These are phyloP conservation scores for Malaclemys terrapin DNA, from an alignment of 2,113 vertebrate genomes.

Conservation along the genomic window DNA sequence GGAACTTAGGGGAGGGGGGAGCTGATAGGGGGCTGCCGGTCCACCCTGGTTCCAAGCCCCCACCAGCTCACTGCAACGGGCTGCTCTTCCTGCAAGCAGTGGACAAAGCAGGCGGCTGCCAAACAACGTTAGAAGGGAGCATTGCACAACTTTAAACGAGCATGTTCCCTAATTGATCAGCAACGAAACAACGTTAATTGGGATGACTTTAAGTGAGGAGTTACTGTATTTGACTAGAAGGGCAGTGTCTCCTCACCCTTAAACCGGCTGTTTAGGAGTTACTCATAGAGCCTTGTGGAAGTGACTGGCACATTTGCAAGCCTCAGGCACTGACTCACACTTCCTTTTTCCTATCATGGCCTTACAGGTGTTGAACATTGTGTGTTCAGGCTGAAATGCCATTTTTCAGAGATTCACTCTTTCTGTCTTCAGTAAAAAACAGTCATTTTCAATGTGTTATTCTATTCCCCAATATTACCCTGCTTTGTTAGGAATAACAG, in stretches of 20 bases:
- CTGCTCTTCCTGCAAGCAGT: too few relatives aligned
- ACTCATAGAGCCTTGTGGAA: background rate
- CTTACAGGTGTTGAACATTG: rapidly evolving
- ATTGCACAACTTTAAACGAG: too few relatives aligned
- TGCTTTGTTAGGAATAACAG: background rate
- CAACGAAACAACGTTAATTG: too few relatives aligned
- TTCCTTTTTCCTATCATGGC: background rate
- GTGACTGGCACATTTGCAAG: background rate
- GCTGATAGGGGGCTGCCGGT: too few relatives aligned
- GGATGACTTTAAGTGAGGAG: too few relatives aligned
- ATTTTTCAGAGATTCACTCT: background rate
- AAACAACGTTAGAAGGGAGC: too few relatives aligned
- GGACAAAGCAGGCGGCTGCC: too few relatives aligned
- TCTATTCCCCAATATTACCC: background rate
- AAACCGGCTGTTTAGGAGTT: background rate
- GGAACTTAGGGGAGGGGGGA: too few relatives aligned
- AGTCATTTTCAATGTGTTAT: background rate
- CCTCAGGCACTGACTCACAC: rapidly evolving
- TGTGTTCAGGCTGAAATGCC: background rate
- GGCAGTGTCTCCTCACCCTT: background rate
- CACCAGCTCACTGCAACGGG: too few relatives aligned
- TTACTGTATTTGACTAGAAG: background rate
- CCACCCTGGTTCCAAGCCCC: too few relatives aligned
- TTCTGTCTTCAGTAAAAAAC: too few relatives aligned
- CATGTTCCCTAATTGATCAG: too few relatives aligned